Evolutionary conservation across 1,140 invertebrate species (phyloP).

Genomic region (Drosophila lacertosa): DNA sequence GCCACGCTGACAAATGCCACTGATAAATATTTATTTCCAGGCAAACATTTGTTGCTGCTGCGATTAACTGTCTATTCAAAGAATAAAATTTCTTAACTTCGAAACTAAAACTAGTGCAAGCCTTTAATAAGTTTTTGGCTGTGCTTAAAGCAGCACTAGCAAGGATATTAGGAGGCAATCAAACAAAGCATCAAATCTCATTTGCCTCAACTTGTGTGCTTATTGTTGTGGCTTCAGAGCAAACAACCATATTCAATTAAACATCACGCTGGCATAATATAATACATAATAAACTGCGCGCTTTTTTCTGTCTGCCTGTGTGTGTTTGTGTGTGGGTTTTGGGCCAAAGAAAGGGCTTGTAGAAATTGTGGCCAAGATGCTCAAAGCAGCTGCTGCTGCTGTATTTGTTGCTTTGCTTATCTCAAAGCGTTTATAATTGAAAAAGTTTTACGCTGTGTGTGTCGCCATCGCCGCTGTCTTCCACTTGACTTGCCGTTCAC

Average conservation of each 20-base stretch:
- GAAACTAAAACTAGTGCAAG: too few relatives aligned
- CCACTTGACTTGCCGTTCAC: slow-evolving; percentile 62
- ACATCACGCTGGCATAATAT: slow-evolving; percentile 45
- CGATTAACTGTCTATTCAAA: too few relatives aligned
- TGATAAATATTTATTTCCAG: too few relatives aligned
- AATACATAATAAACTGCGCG: slow-evolving; percentile 41
- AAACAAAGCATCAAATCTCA: slow-evolving; percentile 31
- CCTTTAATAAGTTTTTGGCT: neutral
- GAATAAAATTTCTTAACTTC: too few relatives aligned
- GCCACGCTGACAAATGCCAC: neutral
- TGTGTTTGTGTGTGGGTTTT: too few relatives aligned
- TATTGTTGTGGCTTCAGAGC: slow-evolving; percentile 17
- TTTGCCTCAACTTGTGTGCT: slow-evolving; percentile 6
- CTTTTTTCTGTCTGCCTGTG: slow-evolving; percentile 7
- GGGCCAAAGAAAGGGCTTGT: neutral
- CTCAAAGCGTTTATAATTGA: slow-evolving; percentile 67
- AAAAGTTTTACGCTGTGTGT: slow-evolving; percentile 64
- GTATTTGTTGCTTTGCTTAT: slow-evolving; percentile 42
- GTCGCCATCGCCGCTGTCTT: slow-evolving; percentile 37
- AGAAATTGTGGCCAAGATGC: slow-evolving; percentile 3
- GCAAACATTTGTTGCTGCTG: too few relatives aligned
- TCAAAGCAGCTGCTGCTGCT: slow-evolving; percentile 17
- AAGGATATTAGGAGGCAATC: slow-evolving; percentile 2
- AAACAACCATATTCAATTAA: slow-evolving; percentile 59
- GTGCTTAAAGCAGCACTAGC: neutral